Conservation (phyloP, 2,113 vertebrate species). For the Nibea coibor region DNA sequence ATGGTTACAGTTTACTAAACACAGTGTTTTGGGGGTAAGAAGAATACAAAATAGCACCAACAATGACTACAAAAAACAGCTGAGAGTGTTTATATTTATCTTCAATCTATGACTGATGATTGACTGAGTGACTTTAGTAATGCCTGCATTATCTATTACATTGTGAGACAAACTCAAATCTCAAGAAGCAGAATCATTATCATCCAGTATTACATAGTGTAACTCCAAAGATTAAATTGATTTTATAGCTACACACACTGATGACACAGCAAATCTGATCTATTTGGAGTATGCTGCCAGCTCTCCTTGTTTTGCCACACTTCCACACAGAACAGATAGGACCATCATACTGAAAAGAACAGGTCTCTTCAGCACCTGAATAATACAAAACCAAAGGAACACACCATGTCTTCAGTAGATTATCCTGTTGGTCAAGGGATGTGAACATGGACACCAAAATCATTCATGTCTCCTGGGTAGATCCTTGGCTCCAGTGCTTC, state of each 20-base stretch:
- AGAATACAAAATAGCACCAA: background rate
- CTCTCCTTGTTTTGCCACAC: conserved; percentile 11
- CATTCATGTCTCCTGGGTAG: conserved; percentile 73
- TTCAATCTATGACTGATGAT: background rate
- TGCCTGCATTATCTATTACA: background rate
- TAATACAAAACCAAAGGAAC: conserved; percentile 72
- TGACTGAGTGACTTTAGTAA: background rate
- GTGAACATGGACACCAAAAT: conserved; percentile 74
- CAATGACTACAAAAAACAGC: background rate
- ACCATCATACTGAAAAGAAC: conserved; percentile 45
- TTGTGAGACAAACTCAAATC: background rate
- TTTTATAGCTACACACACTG: background rate
- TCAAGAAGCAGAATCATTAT: no score
- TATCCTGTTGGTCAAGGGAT: conserved; percentile 72
- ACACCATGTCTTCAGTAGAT: conserved; percentile 73
- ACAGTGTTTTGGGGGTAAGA: background rate
- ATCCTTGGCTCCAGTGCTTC: conserved; percentile 72
- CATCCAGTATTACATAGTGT: background rate
- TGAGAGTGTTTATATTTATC: background rate
- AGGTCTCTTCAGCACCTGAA: conserved; percentile 53
- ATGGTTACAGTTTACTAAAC: background rate
- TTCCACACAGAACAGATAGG: conserved; percentile 32
- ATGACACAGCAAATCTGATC: conserved; percentile 6
- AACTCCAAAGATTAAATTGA: background rate
- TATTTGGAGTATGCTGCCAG: conserved; percentile 51